Evolutionary conservation across 2,113 vertebrate species (phyloP).

Genomic region (Grantiella picta): DNA sequence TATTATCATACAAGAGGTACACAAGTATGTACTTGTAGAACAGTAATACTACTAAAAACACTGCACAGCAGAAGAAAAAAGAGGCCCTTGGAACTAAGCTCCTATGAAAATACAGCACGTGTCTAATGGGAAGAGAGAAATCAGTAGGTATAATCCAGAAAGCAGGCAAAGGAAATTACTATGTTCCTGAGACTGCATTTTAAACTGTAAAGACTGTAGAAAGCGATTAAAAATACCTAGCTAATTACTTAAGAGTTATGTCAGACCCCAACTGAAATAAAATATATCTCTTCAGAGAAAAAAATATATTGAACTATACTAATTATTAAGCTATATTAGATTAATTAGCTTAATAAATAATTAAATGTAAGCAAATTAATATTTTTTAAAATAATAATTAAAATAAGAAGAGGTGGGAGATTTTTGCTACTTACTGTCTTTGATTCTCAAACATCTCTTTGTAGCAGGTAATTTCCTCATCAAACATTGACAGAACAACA

Average conservation of each 20-base stretch:
- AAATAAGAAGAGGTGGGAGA: neutral
- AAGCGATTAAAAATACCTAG: neutral
- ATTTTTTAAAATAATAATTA: neutral
- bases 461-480: constrained; percentile 72
- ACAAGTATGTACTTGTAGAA: neutral
- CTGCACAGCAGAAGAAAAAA: neutral
- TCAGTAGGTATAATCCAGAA: neutral
- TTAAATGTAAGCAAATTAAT: neutral
- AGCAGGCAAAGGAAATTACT: neutral
- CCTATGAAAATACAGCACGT: neutral
- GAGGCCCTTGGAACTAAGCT: neutral
- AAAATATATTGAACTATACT: neutral
- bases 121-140: neutral
- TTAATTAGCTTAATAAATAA: neutral
- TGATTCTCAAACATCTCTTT: constrained; percentile 72
- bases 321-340: neutral
- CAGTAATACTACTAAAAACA: neutral
- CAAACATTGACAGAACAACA: constrained; percentile 72
- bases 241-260: neutral
- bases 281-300: neutral
- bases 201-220: neutral
- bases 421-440: constrained; percentile 62
- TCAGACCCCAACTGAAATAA: neutral
- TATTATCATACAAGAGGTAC: neutral
- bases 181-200: neutral